Percentiles rank a stretch among this genome's conserved stretches.
Conservation (phyloP, 2,888 invertebrate genomes). For the Podabrus alpinus region DNA sequence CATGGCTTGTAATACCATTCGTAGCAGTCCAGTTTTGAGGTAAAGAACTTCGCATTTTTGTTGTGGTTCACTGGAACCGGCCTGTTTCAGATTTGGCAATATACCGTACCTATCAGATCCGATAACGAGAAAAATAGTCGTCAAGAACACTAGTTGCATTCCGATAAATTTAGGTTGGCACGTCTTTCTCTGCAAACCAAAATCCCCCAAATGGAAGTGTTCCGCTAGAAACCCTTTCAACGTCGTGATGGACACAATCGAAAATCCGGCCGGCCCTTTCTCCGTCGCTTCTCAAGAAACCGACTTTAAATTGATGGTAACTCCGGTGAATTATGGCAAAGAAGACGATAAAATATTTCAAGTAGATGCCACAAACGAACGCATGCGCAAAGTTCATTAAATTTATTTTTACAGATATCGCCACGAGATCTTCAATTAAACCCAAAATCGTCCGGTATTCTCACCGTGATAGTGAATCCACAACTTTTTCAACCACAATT, state of each 20-base stretch:
- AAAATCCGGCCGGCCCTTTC: background rate
- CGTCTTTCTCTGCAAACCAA: slow-evolving; percentile 35
- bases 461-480: slow-evolving; percentile 29
- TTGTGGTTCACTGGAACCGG: background rate
- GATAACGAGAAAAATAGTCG: slow-evolving; percentile 36
- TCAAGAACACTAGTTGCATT: slow-evolving; percentile 44
- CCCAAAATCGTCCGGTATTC: slow-evolving; percentile 31
- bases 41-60: slow-evolving; percentile 24
- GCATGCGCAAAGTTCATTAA: background rate
- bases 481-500: slow-evolving; percentile 3
- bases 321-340: slow-evolving; percentile 41
- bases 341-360: slow-evolving; percentile 26
- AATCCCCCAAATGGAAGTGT: slow-evolving; percentile 10
- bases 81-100: slow-evolving; percentile 41
- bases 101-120: slow-evolving; percentile 31
- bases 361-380: slow-evolving; percentile 19
- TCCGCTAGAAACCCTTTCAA: slow-evolving; percentile 37
- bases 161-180: slow-evolving; percentile 47
- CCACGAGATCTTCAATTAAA: slow-evolving; percentile 39
- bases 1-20: slow-evolving; percentile 44
- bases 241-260: slow-evolving; percentile 37
- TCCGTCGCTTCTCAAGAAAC: background rate
- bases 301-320: slow-evolving; percentile 5
- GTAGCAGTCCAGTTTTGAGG: slow-evolving; percentile 45
- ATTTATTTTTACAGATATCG: slow-evolving; percentile 19